These are phyloP conservation scores for Rhagium mordax DNA, from an alignment of 2,888 invertebrate species.

Conservation along the genomic window DNA sequence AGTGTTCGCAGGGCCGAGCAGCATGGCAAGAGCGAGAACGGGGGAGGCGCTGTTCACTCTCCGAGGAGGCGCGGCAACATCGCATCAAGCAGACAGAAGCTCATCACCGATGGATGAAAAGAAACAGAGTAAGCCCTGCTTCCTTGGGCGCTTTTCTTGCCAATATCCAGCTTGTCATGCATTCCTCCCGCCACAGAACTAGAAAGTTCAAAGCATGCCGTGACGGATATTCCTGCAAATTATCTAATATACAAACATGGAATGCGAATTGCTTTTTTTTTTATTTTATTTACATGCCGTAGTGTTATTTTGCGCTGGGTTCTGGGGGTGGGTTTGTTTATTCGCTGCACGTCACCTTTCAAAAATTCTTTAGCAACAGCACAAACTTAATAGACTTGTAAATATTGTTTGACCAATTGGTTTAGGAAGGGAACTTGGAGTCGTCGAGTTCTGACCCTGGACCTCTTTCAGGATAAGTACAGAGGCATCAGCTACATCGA, in stretches of 20 bases:
- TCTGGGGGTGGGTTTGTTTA: not conserved
- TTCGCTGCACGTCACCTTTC: not conserved
- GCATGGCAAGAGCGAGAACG: slow-evolving; percentile 84
- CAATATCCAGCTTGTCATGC: slow-evolving; percentile 21
- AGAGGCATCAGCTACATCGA: too few species aligned
- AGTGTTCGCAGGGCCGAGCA: slow-evolving; percentile 88
- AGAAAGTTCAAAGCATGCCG: slow-evolving; percentile 28
- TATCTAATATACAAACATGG: slow-evolving; percentile 38
- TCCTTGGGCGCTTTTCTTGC: not conserved
- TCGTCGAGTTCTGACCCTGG: too few species aligned
- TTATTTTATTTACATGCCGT: slow-evolving; percentile 9
- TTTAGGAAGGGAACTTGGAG: too few species aligned
- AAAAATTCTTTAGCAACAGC: not conserved
- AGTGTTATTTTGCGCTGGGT: not conserved
- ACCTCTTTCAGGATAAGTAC: too few species aligned
- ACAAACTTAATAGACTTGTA: not conserved
- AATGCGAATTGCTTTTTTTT: slow-evolving; percentile 32
- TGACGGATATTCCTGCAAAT: slow-evolving; percentile 27
- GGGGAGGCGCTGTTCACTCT: slow-evolving; percentile 78
- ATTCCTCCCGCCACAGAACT: not conserved
- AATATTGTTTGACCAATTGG: not conserved
- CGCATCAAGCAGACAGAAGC: slow-evolving; percentile 76
- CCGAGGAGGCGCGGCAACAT: slow-evolving; percentile 78
- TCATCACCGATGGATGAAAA: slow-evolving; percentile 87
- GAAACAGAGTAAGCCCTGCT: slow-evolving; percentile 81